These are phyloP conservation scores for Heliconius ethilla DNA, from an alignment of 2,888 invertebrate species.

Conservation along the genomic window DNA sequence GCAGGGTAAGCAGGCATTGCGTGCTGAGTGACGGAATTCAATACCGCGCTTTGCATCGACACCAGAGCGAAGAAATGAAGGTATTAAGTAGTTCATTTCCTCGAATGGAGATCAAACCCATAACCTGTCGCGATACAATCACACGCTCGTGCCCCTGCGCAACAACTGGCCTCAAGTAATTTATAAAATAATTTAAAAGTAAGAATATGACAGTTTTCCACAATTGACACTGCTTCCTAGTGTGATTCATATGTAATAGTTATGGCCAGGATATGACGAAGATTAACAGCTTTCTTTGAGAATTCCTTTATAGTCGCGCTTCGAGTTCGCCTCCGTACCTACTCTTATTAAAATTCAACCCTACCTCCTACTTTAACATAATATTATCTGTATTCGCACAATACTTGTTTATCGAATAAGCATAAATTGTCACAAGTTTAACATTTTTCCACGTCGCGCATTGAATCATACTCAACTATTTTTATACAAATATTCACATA, in stretches of 20 bases:
- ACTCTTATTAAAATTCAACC: conserved; percentile 60
- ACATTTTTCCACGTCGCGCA: conserved; percentile 28
- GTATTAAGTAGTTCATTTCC: too few species aligned
- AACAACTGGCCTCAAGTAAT: not conserved
- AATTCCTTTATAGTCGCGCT: conserved; percentile 31
- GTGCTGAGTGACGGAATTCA: too few species aligned
- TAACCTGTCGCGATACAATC: too few species aligned
- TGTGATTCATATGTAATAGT: not conserved
- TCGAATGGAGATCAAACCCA: too few species aligned
- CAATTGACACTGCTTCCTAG: conserved; percentile 55
- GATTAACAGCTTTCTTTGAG: conserved; percentile 23
- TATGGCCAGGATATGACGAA: conserved; percentile 20
- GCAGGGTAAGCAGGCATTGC: too few species aligned
- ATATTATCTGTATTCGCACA: conserved; percentile 54
- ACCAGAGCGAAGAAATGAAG: too few species aligned
- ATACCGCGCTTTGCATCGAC: too few species aligned
- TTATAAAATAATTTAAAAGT: conserved; percentile 1
- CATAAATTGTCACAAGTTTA: conserved; percentile 29
- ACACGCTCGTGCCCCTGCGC: too few species aligned
- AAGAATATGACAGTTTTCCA: conserved; percentile 48
- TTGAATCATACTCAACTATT: conserved; percentile 30
- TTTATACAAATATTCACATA: not conserved
- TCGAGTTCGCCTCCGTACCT: conserved; percentile 46
- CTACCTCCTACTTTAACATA: conserved; percentile 50
- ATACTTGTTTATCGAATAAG: conserved; percentile 28